phyloP scores from a whole-genome alignment of 2,113 vertebrate genomes.

The Nothoprocta pentlandii region DNA sequence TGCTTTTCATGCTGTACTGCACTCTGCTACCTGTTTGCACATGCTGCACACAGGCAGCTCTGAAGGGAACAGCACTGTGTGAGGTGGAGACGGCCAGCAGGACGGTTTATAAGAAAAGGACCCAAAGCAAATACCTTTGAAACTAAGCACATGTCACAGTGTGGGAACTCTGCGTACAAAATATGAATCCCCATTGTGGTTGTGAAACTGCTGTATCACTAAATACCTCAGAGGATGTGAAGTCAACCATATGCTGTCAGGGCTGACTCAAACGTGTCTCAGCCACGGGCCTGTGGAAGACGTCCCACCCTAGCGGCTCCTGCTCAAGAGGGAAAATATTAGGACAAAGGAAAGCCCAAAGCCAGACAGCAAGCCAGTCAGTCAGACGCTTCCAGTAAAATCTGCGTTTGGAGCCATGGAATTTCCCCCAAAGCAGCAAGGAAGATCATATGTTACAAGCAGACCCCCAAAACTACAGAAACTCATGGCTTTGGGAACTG shows the following conservation, averaged over 20 bases:
- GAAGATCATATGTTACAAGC: not conserved
- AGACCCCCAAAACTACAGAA: not conserved
- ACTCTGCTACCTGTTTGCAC: not conserved
- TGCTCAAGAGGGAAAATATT: not conserved
- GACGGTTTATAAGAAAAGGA: not conserved
- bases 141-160: not conserved
- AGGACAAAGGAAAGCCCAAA: not conserved
- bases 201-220: slow-evolving; percentile 60
- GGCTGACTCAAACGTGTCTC: slow-evolving; percentile 27
- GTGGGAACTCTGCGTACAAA: not conserved
- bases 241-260: slow-evolving; percentile 37
- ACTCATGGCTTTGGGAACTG: not conserved
- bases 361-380: not conserved
- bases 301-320: not conserved
- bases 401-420: not conserved
- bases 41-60: not conserved
- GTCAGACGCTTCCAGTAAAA: not conserved
- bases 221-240: slow-evolving; percentile 55
- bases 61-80: not conserved
- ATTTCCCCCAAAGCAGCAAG: not conserved
- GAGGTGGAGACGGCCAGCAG: not conserved
- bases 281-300: slow-evolving; percentile 12
- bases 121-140: not conserved
- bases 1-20: not conserved
- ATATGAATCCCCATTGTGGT: not conserved